Evolutionary conservation across 92 coral and sea anemone species (phyloP).

Genomic region (Paramuricea clavata): DNA sequence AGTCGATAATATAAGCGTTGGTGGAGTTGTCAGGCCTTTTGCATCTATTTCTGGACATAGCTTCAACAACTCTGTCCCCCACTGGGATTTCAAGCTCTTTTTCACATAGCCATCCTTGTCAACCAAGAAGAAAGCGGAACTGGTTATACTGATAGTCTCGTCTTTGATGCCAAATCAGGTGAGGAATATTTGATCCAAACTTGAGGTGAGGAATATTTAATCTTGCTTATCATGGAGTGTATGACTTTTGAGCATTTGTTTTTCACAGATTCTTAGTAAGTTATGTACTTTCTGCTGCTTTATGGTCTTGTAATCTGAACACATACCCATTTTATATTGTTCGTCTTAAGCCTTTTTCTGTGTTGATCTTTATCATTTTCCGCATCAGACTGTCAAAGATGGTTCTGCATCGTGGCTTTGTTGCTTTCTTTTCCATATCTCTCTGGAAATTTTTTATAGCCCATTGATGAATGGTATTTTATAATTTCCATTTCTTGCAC

Average conservation of each 20-base stretch:
- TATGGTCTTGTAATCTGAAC: not conserved
- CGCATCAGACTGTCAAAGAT: not conserved
- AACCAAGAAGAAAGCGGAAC: too few species aligned
- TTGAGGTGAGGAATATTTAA: too few species aligned
- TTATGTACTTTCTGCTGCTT: constrained; percentile 3
- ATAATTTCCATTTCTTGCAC: not conserved
- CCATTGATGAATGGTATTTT: constrained; percentile 9
- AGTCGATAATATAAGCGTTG: too few species aligned
- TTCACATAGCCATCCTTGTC: too few species aligned
- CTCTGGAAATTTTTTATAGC: constrained; percentile 17
- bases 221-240: not conserved
- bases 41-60: too few species aligned
- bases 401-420: not conserved
- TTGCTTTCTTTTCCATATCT: not conserved
- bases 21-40: too few species aligned
- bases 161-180: not conserved
- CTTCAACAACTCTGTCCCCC: constrained; percentile 11
- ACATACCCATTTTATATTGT: not conserved
- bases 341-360: too few species aligned
- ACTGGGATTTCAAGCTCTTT: not conserved
- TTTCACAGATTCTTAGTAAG: not conserved
- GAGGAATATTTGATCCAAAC: constrained; percentile 14
- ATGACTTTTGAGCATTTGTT: constrained; percentile 7
- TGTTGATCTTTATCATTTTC: constrained; percentile 4
- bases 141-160: not conserved